Evolutionary conservation across 2,888 invertebrate species (phyloP), one percentile per base, ranked within the genome.

Genomic region (Cerastoderma edule): DNA sequence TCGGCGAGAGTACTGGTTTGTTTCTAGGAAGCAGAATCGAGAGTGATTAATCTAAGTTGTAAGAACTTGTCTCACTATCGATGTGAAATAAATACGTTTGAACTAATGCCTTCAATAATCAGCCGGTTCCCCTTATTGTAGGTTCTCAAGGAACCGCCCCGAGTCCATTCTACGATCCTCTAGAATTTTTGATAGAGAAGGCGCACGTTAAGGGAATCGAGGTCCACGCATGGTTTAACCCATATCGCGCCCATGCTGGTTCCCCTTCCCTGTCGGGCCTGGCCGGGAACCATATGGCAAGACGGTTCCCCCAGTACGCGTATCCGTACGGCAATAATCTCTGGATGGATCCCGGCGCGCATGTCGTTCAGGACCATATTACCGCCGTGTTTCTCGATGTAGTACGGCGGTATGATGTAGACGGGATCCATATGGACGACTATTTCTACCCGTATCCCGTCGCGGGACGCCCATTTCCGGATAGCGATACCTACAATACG

Each of bases 401-500:
- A 19, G 83, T 87, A 0, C 80, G 32, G 10, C 84, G 88, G 30
- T 91, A 91, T 75, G 89, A 90, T 72, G 73, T 91, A 5, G 91
- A 91, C 70, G 91, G 89, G 2, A 70, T 91, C 4, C 91, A 91
- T 67, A 88, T 91, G 77, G 91, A 91, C 67, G 91, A 91, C 77
- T 91, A 91, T 74, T 91, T 91, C 75, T 91, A 91, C 76, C 91
- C 91, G 0, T 91, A 91, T 72, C 90, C 91, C 0, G 87, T 83
- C n/a, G 75, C 83, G 5, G 87, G 85, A 3, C 68, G 72, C 16
- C 78, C 75, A 28, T 91, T 91, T 80, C 90, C 91, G 0, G 91
- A 91, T 65, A 66, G 80, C 6, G 64, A 63, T 22, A 90, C 91
- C 0, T 91, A 90, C 81, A 67, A 78, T 22, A 76, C 69, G 1